Conservation (phyloP, 2,797 vertebrate genomes). For the Loris lydekkerianus region DNA sequence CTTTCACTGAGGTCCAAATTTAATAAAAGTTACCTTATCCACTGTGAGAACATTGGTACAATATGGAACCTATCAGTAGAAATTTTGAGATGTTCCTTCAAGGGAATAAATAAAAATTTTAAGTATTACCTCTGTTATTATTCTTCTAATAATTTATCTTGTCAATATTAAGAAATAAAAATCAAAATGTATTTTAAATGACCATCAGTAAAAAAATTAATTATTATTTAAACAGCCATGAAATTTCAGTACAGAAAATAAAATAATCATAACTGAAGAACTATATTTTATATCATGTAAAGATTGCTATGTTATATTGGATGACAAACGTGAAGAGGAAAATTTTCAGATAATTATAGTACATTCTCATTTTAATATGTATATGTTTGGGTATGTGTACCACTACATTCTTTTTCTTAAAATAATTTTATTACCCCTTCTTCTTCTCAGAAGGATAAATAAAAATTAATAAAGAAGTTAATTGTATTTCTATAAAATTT, state of each 20-base stretch:
- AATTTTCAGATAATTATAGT: slow-evolving; percentile 1
- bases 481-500: slow-evolving; percentile 34
- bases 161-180: neutral
- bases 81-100: neutral
- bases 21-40: neutral
- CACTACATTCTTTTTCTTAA: neutral
- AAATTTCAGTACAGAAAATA: neutral
- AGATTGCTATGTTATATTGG: neutral
- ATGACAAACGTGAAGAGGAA: slow-evolving; percentile 3
- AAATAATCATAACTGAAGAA: neutral
- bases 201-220: neutral
- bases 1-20: neutral
- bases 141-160: slow-evolving; percentile 44
- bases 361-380: neutral
- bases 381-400: neutral
- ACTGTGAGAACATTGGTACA: neutral
- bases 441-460: neutral
- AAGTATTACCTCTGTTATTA: neutral
- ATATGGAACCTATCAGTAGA: neutral
- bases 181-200: slow-evolving; percentile 33
- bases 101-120: neutral
- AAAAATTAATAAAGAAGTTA: slow-evolving; percentile 33
- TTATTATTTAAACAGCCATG: neutral
- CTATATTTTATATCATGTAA: neutral
- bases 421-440: too few relatives aligned